Evolutionary conservation across 2,888 invertebrate species (phyloP), one percentile per base, ranked within the genome.

Genomic region (Leptothorax acervorum): DNA sequence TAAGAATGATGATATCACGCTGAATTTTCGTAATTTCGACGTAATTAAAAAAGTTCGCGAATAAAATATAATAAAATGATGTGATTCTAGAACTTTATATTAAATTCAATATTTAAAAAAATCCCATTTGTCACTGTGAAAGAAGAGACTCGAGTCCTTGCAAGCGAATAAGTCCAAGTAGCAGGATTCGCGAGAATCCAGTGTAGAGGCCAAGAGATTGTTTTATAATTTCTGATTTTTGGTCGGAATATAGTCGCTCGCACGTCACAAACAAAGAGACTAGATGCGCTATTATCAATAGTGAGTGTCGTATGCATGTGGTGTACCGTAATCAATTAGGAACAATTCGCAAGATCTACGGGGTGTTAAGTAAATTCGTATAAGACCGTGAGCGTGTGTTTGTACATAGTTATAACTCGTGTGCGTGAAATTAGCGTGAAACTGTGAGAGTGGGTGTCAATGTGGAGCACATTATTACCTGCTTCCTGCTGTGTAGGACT

Each of bases 231-330:
- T 90, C 91, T 92, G 91, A 92, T 91, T 89, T 92, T 90, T 89
- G 31, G 91, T 93, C 91, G 90, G 92, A 93, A 93, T 94, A 94
- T 94, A 94, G 94, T 94, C 94, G 94, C 94, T 94, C 93, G 93
- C 94, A 94, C 93, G 92, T 94, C 91, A 93, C 88, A 94, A 93
- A 94, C 93, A 93, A 94, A 23, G 74, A 60, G 23, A 39, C 45
- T 73, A 73, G 74, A 45, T 35, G 35, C 48, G 60, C 73, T 74
- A 60, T 60, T 81, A 81, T 81, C 39, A 63, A 53, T 42, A 68
- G 63, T 48, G 70, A 70, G 12, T 45, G 68, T 70, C 68, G 82
- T 62, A 62, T 68, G 70, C 35, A 79, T 39, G 51, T 66, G 57
- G 23, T 63, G 48, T 42, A 60, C 8, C 55, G 53, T 76, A 76